phyloP scores from a whole-genome alignment of 2,888 invertebrate genomes.

The Vanessa cardui region DNA sequence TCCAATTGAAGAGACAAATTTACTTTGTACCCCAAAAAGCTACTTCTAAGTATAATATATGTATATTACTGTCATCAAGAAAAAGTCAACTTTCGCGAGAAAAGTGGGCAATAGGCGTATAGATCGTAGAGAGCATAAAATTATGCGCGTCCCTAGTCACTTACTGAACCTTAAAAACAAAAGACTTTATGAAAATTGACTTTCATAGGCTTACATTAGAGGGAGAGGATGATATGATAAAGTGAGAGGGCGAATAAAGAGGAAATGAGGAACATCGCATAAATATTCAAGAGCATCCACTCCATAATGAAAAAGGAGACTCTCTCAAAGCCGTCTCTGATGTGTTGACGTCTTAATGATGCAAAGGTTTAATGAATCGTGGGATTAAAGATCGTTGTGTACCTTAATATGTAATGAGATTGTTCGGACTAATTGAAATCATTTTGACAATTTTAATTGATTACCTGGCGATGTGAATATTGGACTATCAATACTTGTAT shows the following conservation, averaged over 20 bases:
- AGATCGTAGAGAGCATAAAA: conserved; percentile 33
- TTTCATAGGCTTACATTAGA: conserved; percentile 45
- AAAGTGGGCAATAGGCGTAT: conserved; percentile 13
- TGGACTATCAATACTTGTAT: too few relatives aligned
- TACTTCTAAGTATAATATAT: conserved; percentile 17
- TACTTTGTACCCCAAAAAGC: neutral
- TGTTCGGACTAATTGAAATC: conserved; percentile 20
- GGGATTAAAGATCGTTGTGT: conserved; percentile 31
- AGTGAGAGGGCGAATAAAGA: conserved; percentile 42
- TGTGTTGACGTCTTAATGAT: conserved; percentile 49
- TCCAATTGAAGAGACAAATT: neutral
- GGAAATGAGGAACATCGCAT: conserved; percentile 56
- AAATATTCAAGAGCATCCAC: conserved; percentile 64
- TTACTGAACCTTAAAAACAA: conserved; percentile 45
- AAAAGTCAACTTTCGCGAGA: conserved; percentile 23
- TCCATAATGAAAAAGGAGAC: conserved; percentile 63
- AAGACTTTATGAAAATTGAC: conserved; percentile 50
- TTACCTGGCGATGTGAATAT: too few relatives aligned
- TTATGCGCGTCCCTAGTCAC: conserved; percentile 40
- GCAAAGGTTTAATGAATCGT: conserved; percentile 50
- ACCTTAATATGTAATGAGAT: conserved; percentile 7
- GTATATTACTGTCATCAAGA: conserved; percentile 24
- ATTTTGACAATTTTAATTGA: too few relatives aligned
- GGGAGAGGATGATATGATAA: conserved; percentile 29
- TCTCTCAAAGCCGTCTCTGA: conserved; percentile 55